A percentile compares a stretch with the other conserved stretches of the same genome.
Conservation (phyloP, 2,113 vertebrate genomes). For the Puntigrus tetrazona region DNA sequence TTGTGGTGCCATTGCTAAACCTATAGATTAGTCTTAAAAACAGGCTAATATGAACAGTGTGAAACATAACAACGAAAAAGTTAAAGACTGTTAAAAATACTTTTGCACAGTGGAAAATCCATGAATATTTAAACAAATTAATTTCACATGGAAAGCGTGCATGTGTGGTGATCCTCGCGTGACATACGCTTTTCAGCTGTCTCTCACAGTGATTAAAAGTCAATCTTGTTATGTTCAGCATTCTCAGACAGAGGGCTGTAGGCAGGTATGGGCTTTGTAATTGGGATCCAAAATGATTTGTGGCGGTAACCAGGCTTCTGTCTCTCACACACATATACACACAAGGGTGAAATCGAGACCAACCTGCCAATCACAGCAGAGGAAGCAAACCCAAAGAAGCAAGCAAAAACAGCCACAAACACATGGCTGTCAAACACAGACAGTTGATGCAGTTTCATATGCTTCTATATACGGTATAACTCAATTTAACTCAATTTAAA, state of each 20-base stretch:
- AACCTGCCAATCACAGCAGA: neutral
- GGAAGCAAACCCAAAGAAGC: neutral
- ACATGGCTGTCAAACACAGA: neutral
- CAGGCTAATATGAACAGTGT: neutral
- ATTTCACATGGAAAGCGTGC: neutral
- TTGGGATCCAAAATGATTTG: constrained; percentile 14
- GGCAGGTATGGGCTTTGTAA: constrained; percentile 25
- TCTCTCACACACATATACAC: neutral
- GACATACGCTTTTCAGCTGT: constrained; percentile 2
- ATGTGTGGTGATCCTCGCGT: constrained; percentile 14
- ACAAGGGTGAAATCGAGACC: constrained; percentile 16
- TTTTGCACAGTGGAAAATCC: too few relatives aligned
- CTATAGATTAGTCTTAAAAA: neutral
- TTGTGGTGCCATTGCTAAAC: neutral
- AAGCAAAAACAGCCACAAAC: neutral
- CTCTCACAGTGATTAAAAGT: constrained; percentile 16
- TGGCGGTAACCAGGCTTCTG: constrained; percentile 17
- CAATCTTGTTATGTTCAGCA: constrained; percentile 35
- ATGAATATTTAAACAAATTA: too few relatives aligned
- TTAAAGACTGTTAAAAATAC: neutral
- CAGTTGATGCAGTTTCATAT: neutral
- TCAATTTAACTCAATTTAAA: too few relatives aligned
- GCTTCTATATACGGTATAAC: neutral
- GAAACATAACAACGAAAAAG: neutral
- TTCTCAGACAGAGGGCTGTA: constrained; percentile 28